Conservation (phyloP, 2,888 invertebrate species). For the Lordiphosa andalusiaca region DNA sequence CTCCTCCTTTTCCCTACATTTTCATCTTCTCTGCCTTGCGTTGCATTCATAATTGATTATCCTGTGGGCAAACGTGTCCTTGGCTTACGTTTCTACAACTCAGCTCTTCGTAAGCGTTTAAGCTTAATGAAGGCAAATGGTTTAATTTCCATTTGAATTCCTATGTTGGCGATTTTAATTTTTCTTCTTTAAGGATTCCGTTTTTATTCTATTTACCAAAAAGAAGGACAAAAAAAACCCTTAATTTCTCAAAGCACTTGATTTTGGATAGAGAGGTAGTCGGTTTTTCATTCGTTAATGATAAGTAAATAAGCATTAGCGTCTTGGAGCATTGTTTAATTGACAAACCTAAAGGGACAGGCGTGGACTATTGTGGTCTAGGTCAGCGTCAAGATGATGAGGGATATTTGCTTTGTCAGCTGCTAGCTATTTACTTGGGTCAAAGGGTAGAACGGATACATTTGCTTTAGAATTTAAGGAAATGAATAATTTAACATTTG, state of each 20-base stretch:
- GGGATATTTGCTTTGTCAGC: slow-evolving; percentile 22
- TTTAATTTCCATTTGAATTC: slow-evolving; percentile 45
- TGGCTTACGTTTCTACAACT: slow-evolving; percentile 7
- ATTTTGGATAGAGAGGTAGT: slow-evolving; percentile 6
- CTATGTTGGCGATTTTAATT: slow-evolving; percentile 21
- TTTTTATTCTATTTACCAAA: slow-evolving; percentile 19
- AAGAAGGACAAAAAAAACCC: slow-evolving; percentile 20
- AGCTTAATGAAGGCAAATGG: slow-evolving; percentile 41
- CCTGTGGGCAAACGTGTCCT: slow-evolving; percentile 47
- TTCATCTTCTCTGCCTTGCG: slow-evolving; percentile 18
- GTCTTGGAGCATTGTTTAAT: slow-evolving; percentile 31
- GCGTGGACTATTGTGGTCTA: slow-evolving; percentile 33
- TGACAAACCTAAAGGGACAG: slow-evolving; percentile 32
- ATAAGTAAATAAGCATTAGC: slow-evolving; percentile 26
- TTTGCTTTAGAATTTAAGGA: slow-evolving; percentile 1
- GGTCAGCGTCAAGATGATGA: slow-evolving; percentile 38
- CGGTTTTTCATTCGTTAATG: slow-evolving; percentile 21
- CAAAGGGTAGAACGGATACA: background rate
- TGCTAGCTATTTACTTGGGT: too few species aligned
- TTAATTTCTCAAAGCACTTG: slow-evolving; percentile 31
- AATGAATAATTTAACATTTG: too few species aligned
- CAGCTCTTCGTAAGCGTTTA: slow-evolving; percentile 33
- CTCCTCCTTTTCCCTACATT: background rate
- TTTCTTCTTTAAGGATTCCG: slow-evolving; percentile 12
- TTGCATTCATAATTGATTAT: slow-evolving; percentile 67